Evolutionary conservation across 2,113 vertebrate genomes (phyloP), one percentile per base, ranked within the genome.

Genomic region (Martes martes): DNA sequence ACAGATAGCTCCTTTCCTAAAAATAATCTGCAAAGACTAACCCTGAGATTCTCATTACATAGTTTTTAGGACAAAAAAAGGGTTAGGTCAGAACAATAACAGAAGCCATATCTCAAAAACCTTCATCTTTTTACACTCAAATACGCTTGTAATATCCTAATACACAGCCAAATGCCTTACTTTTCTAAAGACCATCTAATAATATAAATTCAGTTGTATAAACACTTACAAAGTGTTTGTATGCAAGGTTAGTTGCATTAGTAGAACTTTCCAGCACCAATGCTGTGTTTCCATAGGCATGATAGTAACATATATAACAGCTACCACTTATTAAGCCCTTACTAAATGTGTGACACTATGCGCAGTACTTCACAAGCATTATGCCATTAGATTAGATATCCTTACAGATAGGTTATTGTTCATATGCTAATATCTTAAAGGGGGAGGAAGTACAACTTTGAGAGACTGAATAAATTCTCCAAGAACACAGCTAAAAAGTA

Each of bases 1-100:
- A 83, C 15, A 61, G 24, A 76, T 2, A 65, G 42, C 36, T 55
- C 67, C 83, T 78, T 57, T 39, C 55, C 24, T 61, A 33, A 81
- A 89, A 92, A 67, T 91, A 95, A 92, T 52, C 45, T 79, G 19
- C 26, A 82, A 95, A 92, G 16, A 93, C 47, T 63, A 79, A 84
- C 13, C 14, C 45, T 69, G 24, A 61, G 26, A 87, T 93, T 92
- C 88, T 89, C 28, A 85, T 45, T 74, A 89, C 13, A 78, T 5
- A 73, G 3, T 50, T 84, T 88, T 84, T 47, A 71, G 39, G 47
- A 78, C 16, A 16, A 19, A 76, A 92, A 92, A 52, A 74, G 24
- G 61, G 15, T 88, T 89, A 63, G 15, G 45, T 85, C 39, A 95
- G 83, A 76, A 97, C 2, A 88, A 45, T 83, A 87, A 88, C 31